Base-by-base conservation (phyloP, 2,113 vertebrate genomes). In the Edolisoma coerulescens region DNA sequence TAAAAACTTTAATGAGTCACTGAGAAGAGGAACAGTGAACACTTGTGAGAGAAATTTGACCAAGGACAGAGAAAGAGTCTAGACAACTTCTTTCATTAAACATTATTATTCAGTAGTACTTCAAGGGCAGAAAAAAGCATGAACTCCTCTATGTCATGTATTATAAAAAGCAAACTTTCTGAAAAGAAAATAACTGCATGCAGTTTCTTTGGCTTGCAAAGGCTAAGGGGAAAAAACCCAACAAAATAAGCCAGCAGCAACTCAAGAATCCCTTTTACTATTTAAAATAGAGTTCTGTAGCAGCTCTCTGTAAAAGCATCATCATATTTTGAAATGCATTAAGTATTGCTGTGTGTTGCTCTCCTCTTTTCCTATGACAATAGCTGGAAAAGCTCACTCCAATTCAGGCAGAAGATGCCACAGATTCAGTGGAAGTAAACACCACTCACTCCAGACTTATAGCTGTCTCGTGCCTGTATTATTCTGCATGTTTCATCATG, bases 131-230 rank as follows among this genome's bases (percentile, higher is more conserved):
- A 75, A 70, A 70, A 10, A 7, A 75, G 14, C 32, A 52, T 28
- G 11, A 83, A 49, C 10, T 89, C 13, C 32, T 33, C 49, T 73
- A 28, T 45, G 23, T 57, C 10, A 37, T 10, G 10, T 27, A 41
- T 33, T 56, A 50, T 67, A 63, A 89, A 45, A 33, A 47, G 32
- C 1, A 63, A 83, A 44, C 5, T 64, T 68, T 42, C 37, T 61
- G 30, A 42, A 60, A n/a, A 60, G 4, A 86, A 74, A 70, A 56
- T 21, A 63, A 33, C 20, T 0, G 0, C n/a, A 8, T n/a, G 20
- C 5, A 42, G 26, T 44, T 37, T 19, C 32, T 63, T 73, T 39
- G 2, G 3, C 77, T 87, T 69, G 13, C 5, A 91, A 74, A 53
- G 5, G 15, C 20, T 59, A 30, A 7, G 9, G 9, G 5, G 1